Evolutionary conservation across 2,888 invertebrate genomes (phyloP), one percentile per base, ranked within the genome.

Genomic region (Nomada goodeniana): DNA sequence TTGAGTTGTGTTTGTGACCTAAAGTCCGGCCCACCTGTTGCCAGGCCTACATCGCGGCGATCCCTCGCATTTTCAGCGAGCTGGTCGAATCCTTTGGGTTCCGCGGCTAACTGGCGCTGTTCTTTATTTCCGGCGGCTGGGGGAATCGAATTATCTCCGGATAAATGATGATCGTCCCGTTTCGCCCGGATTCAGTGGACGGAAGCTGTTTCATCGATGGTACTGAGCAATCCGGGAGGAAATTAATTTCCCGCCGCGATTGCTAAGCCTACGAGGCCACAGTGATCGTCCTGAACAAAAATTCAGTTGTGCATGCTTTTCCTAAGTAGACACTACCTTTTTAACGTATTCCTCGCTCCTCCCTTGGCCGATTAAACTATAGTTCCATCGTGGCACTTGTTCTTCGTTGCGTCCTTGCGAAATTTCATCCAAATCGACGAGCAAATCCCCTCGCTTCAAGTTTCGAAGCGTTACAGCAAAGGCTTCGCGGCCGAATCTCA

Each of bases 21-120:
- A 82, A 88, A 90, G 84, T 86, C 85, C 89, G 86, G 81, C 85
- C 91, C 91, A 91, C 91, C 91, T 91, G 91, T 91, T 91, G 91
- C 91, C 88, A 90, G 88, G 90, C 91, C 90, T 91, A 89, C 78
- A 82, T 77, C 82, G 64, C 50, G 26, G 18, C 65, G 76, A 83
- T 83, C 86, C 78, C 81, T 74, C 78, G 15, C 75, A 74, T 83
- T 86, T 86, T 74, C 69, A 83, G 47, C 76, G 64, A 65, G 69
- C 70, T 68, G 68, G 65, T 81, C 52, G 72, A 76, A 80, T 83
- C 29, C 57, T 76, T 77, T 55, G 73, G 61, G 57, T 72, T 60
- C 72, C 65, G 20, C 36, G 26, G 55, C 65, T 61, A 74, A 76
- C 26, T 29, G 50, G 20, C 69, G 44, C 60, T 63, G 42, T 29